Evolutionary conservation across 2,113 vertebrate species (phyloP).

Genomic region (Hemiscyllium ocellatum): DNA sequence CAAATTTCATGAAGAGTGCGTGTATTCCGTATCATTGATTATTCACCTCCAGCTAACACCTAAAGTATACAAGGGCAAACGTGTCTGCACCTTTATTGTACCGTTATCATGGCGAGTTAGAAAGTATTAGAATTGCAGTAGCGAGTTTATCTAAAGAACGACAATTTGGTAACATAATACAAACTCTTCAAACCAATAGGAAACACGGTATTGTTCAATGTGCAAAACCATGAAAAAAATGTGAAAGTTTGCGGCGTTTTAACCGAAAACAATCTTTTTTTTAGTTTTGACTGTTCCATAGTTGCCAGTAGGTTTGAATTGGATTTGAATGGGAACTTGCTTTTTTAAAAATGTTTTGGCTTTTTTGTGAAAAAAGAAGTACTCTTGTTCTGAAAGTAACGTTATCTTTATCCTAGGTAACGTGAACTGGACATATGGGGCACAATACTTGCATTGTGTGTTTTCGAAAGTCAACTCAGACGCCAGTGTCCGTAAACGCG

Average conservation of each 20-base stretch:
- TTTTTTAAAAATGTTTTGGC: not conserved
- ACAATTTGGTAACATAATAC: not conserved
- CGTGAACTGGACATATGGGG: not conserved
- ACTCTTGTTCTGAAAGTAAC: not conserved
- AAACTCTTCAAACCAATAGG: not conserved
- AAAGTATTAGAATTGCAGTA: not conserved
- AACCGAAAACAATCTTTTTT: not conserved
- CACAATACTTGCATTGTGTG: not conserved
- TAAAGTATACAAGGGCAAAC: not conserved
- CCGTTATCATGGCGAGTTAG: not conserved
- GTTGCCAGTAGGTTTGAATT: not conserved
- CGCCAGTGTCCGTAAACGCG: not conserved
- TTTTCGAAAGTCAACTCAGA: slow-evolving; percentile 4
- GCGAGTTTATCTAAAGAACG: not conserved
- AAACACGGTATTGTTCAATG: not conserved
- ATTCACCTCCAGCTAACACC: not conserved
- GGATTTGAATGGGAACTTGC: not conserved
- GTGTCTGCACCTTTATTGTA: too few species aligned
- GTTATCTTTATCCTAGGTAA: too few species aligned
- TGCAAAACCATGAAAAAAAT: not conserved
- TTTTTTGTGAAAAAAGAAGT: not conserved
- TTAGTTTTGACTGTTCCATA: too few species aligned
- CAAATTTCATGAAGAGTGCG: not conserved
- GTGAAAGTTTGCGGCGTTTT: not conserved
- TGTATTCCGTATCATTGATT: not conserved